Conservation (phyloP, 2,797 vertebrate species). For the Hippopotamyrus pictus region DNA sequence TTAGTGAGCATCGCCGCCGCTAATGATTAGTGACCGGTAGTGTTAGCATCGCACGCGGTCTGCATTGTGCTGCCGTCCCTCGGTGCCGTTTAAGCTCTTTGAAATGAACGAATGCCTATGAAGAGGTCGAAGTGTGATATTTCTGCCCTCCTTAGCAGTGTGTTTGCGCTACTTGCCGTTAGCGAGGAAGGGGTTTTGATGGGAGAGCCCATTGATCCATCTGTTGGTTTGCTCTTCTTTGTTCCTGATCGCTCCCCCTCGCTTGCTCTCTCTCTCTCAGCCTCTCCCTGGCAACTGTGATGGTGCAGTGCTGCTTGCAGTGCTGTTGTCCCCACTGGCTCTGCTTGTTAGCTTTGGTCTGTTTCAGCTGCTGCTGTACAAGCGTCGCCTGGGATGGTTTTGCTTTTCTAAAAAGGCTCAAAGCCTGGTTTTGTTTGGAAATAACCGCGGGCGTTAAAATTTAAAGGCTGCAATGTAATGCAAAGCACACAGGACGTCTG, state of each 20-base stretch:
- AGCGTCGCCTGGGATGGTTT: not conserved
- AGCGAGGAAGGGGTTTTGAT: not conserved
- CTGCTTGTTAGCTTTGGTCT: not conserved
- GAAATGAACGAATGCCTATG: not conserved
- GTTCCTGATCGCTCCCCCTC: not conserved
- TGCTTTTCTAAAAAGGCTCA: not conserved
- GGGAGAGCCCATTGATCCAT: not conserved
- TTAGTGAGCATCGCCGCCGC: not conserved
- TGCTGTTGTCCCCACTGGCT: not conserved
- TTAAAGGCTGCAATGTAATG: not conserved
- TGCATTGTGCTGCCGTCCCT: not conserved
- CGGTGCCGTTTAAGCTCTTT: not conserved
- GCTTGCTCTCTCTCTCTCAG: not conserved
- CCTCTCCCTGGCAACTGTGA: not conserved
- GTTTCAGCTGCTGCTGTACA: not conserved
- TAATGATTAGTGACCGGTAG: not conserved
- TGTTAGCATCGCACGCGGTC: not conserved
- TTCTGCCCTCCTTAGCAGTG: not conserved
- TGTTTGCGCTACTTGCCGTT: not conserved
- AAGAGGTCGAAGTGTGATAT: not conserved
- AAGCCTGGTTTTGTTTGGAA: not conserved
- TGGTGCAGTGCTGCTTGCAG: not conserved
- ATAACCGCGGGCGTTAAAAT: not conserved
- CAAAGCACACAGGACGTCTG: not conserved
- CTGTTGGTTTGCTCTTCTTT: not conserved